Base-by-base conservation (phyloP, 1,140 invertebrate genomes). In the Drosophila rufa region DNA sequence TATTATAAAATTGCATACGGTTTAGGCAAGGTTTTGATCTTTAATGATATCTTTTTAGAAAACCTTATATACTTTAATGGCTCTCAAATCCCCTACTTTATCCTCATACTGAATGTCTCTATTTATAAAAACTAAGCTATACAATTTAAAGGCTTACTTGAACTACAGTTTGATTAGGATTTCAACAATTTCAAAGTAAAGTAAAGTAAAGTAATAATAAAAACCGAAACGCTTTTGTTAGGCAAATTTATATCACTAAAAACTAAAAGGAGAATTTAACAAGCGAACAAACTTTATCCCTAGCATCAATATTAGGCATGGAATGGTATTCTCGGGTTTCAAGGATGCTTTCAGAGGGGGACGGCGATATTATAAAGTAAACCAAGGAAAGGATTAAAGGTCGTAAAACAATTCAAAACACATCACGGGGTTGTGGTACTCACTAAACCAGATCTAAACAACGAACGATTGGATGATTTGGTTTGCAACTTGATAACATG, bases 401-500 rank as follows among this genome's bases (percentile, higher is more conserved):
- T 47, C 66, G 45, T 70, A 66, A 65, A 51, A 36, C 45, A 86
- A 82, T 42, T 53, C 46, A 86, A 82, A 27, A 73, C 68, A 51
- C 48, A 61, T 71, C 58, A 43, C 68, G 64, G 70, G 62, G 66
- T 33, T 19, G 48, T 66, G 61, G 82, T 89, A 89, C 84, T 89
- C 84, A 89, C 84, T 89, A 89, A 89, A 83, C 77, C 65, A 78
- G 68, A 48, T 77, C 57, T 86, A 80, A 75, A 69, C 36, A 56
- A 56, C 53, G 53, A 56, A 56, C 68, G 40, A 83, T 61, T 68
- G 56, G 60, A 70, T 79, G 78, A 79, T 53, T 84, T 84, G 66
- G 48, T 53, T 53, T 60, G 50, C 66, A 77, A 76, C 57, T 80
- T 61, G 22, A 57, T 73, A 64, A 56, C 53, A 12, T 76, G 61